A percentile compares a stretch with the other conserved stretches of the same genome.
Evolutionary conservation across 2,113 vertebrate genomes (phyloP).

Genomic region (Sinocyclocheilus maitianheensis): DNA sequence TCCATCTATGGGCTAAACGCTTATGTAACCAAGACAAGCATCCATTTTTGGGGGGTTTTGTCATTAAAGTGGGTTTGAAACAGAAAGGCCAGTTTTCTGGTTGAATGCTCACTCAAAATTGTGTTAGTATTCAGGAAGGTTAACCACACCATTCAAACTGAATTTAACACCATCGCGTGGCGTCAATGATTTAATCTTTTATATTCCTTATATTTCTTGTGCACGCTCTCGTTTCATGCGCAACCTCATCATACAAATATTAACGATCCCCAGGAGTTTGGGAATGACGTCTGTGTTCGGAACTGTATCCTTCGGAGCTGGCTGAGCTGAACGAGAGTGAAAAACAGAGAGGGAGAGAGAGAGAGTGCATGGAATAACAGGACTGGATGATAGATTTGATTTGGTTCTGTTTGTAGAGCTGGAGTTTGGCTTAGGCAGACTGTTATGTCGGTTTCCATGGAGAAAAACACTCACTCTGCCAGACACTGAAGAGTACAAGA

Average conservation of each 20-base stretch:
- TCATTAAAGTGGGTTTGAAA: conserved; percentile 32
- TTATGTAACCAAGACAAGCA: conserved; percentile 55
- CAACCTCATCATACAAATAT: conserved; percentile 46
- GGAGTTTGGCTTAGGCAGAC: conserved; percentile 68
- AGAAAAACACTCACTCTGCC: conserved; percentile 71
- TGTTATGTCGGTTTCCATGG: conserved; percentile 89
- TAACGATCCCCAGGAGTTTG: conserved; percentile 35
- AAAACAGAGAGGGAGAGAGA: conserved; percentile 40
- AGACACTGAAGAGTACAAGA: conserved; percentile 61
- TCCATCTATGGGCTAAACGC: conserved; percentile 44
- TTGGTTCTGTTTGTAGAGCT: conserved; percentile 74
- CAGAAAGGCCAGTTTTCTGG: conserved; percentile 36
- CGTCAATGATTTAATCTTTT: conserved; percentile 38
- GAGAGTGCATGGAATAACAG: conserved; percentile 29
- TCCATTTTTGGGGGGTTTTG: conserved; percentile 41
- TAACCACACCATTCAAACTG: conserved; percentile 43
- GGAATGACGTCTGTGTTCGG: conserved; percentile 48
- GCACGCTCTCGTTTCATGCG: conserved; percentile 3
- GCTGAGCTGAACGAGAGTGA: conserved; percentile 40
- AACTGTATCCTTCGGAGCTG: conserved; percentile 44
- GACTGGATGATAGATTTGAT: conserved; percentile 61
- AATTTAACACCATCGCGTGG: conserved; percentile 39
- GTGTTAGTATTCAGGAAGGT: conserved; percentile 45
- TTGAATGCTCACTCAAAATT: conserved; percentile 28
- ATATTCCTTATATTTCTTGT: conserved; percentile 23